These are phyloP conservation scores for Aurelia coerulea DNA, from an alignment of 30 jellyfish, hydroid and myxozoan species.

Conservation along the genomic window DNA sequence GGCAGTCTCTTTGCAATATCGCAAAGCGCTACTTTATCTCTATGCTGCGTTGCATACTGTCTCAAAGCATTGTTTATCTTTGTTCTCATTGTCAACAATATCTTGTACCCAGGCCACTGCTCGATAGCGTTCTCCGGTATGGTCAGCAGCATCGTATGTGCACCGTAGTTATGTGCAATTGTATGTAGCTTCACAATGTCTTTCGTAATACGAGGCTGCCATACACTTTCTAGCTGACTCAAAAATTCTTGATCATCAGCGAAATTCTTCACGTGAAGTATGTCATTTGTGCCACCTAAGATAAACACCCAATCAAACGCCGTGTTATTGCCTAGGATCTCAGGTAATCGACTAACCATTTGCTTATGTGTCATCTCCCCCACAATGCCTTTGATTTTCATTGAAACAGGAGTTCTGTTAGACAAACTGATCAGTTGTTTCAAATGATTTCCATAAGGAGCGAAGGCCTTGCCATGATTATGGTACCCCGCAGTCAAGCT, in stretches of 20 bases:
- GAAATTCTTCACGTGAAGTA: conserved; percentile 95
- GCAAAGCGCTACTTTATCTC: conserved; percentile 86
- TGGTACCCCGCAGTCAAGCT: conserved; percentile 98
- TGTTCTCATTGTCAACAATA: conserved; percentile 85
- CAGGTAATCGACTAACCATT: conserved; percentile 92
- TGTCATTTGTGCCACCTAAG: conserved; percentile 97
- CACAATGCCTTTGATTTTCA: conserved; percentile 93
- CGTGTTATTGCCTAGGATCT: conserved; percentile 88
- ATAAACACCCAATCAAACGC: conserved; percentile 93
- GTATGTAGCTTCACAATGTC: conserved; percentile 94
- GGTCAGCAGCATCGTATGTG: conserved; percentile 93
- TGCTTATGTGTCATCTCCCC: conserved; percentile 99
- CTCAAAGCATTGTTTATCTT: conserved; percentile 84
- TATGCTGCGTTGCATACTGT: conserved; percentile 74
- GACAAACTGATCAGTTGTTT: conserved; percentile 44
- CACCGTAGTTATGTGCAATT: conserved; percentile 85
- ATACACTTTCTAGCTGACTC: conserved; percentile 87
- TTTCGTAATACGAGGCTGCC: conserved; percentile 98
- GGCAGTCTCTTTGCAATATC: conserved; percentile 89
- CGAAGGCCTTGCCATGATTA: conserved; percentile 88
- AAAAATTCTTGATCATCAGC: conserved; percentile 97
- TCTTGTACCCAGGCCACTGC: conserved; percentile 94
- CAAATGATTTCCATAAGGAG: conserved; percentile 86
- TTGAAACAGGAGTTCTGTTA: conserved; percentile 54
- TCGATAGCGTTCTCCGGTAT: conserved; percentile 97